Conservation (phyloP, 2,113 vertebrate genomes). For the Acrocephalus kingi region DNA sequence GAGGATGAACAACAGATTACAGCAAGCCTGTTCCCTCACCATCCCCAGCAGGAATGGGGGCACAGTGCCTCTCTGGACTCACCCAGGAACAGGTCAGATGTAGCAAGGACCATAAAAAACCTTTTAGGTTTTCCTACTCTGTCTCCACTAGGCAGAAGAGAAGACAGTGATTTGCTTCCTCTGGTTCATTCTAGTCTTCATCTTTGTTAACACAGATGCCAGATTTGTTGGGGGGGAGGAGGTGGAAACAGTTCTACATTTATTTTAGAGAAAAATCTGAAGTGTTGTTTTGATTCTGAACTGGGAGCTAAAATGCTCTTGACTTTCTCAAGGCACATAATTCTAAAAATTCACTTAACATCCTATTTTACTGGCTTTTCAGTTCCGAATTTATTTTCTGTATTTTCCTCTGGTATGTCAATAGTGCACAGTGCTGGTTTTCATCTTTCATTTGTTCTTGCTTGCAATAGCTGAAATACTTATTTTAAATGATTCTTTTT, state of each 20-base stretch:
- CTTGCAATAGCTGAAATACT: slow-evolving; percentile 48
- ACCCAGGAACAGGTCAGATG: not conserved
- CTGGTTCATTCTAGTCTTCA: not conserved
- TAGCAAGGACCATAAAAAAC: not conserved
- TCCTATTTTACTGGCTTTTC: slow-evolving; percentile 44
- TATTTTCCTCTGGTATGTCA: not conserved
- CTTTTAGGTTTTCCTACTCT: not conserved
- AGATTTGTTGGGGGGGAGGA: accelerated
- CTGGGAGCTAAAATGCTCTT: slow-evolving; percentile 2
- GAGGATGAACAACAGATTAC: no score
- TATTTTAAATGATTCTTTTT: slow-evolving; percentile 42
- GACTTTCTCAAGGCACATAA: slow-evolving; percentile 32
- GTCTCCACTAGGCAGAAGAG: not conserved
- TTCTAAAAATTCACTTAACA: slow-evolving; percentile 9
- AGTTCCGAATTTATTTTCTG: slow-evolving; percentile 5
- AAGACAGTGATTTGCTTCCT: not conserved
- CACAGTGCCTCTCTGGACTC: not conserved
- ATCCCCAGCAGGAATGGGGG: not conserved
- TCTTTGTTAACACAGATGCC: not conserved
- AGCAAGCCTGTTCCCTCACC: not conserved
- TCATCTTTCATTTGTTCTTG: slow-evolving; percentile 7
- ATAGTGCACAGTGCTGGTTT: not conserved
- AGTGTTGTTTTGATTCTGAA: slow-evolving; percentile 15
- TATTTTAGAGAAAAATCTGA: not conserved
- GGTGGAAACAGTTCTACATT: not conserved